Conservation (phyloP, 2,888 invertebrate genomes). For the Embidobia sp. region DNA sequence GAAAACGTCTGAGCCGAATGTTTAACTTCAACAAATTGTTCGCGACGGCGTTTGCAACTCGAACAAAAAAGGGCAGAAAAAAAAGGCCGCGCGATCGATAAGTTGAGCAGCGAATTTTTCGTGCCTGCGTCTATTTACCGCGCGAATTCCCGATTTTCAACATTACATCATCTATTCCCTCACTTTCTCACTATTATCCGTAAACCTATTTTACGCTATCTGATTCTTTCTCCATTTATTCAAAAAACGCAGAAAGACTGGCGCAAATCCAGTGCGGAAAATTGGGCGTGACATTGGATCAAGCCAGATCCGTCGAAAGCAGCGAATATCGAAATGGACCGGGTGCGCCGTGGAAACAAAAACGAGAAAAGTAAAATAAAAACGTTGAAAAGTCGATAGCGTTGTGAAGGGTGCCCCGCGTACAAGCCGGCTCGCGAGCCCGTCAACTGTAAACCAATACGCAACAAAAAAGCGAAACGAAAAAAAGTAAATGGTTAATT, state of each 20-base stretch:
- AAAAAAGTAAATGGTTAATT: conserved; percentile 40
- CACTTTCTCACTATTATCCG: conserved; percentile 38
- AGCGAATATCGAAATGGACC: conserved; percentile 61
- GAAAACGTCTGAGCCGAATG: conserved; percentile 18
- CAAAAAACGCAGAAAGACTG: conserved; percentile 54
- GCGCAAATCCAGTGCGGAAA: conserved; percentile 61
- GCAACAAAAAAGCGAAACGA: conserved; percentile 6
- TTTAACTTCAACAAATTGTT: conserved; percentile 11
- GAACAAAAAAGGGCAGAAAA: background rate
- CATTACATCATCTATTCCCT: conserved; percentile 40
- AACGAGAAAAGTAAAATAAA: conserved; percentile 54
- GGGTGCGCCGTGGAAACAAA: conserved; percentile 45
- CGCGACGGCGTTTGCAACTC: too few species aligned
- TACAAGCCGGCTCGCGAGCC: conserved; percentile 30
- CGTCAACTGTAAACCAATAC: conserved; percentile 55
- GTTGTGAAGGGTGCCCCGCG: conserved; percentile 25
- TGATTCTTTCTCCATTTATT: conserved; percentile 52
- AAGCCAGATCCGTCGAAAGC: conserved; percentile 59
- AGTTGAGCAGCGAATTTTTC: conserved; percentile 10
- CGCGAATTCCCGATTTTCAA: conserved; percentile 39
- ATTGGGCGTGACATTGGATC: conserved; percentile 63
- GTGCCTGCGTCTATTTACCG: background rate
- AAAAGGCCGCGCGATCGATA: conserved; percentile 26
- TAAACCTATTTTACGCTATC: conserved; percentile 53
- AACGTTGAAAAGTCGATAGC: conserved; percentile 61